Base-by-base conservation (phyloP, 2,113 vertebrate species). In the Scalopus aquaticus region DNA sequence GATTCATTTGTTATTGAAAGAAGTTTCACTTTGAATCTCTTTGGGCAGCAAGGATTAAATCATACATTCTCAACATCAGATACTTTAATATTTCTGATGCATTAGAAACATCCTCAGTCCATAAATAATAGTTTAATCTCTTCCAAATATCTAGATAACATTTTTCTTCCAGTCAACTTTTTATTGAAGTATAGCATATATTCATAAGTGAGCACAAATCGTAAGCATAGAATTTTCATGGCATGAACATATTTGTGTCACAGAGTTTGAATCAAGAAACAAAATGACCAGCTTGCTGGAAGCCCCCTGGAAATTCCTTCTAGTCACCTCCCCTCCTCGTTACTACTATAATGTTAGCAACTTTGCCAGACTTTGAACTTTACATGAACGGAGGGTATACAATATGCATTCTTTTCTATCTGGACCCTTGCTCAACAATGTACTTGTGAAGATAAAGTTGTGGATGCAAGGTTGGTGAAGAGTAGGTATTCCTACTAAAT, bases 121-220 rank as follows among this genome's bases (percentile, higher is more conserved):
- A 35, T 56, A 93, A 83, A 67, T 83, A 93, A 62, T 20, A 67
- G 28, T n/a, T 74, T 88, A 67, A 13, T 77, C 37, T 91, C 83
- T 90, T 46, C 35, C 51, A 65, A 70, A 64, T 32, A 28, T 60
- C 79, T 90, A 35, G 15, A 60, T 42, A 42, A 84, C 30, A 78
- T 3, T 73, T 90, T 54, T 37, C 22, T 46, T 37, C 35, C 62
- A 93, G 37, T 28, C 15, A 56, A 30, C 7, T 42, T 88, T 62
- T 79, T 67, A n/a, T 26, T 24, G 51, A 77, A 70, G 10, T 42
- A 19, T 11, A 74, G 35, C 20, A 39, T 35, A 3, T 12, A n/a
- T 64, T 89, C 67, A 19, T 35, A 85, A 92, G 46, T 62, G 20
- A 92, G 51, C 26, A 24, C 35, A 37, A 30, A 76, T 82, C 19